These are phyloP conservation scores for Parasteatoda tepidariorum DNA, from an alignment of 1,140 invertebrate species.

Conservation along the genomic window DNA sequence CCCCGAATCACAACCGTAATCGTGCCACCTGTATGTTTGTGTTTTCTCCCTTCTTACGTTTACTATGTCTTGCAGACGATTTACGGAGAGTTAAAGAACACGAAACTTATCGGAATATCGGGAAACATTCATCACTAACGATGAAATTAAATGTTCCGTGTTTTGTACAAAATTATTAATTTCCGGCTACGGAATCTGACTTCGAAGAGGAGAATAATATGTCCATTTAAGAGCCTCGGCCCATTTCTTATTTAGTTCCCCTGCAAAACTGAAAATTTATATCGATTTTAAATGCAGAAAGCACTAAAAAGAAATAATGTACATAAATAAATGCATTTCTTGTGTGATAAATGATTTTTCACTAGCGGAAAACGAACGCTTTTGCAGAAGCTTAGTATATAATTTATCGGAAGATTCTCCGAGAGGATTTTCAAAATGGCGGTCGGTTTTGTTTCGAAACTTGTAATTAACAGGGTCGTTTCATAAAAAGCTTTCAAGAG, in stretches of 20 bases:
- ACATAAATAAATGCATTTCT: slow-evolving; percentile 48
- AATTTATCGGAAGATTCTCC: slow-evolving; percentile 12
- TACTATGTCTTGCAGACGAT: slow-evolving; percentile 34
- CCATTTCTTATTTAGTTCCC: slow-evolving; percentile 35
- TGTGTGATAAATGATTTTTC: slow-evolving; percentile 50
- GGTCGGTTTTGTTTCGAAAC: slow-evolving; percentile 41
- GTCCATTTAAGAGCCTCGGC: slow-evolving; percentile 35
- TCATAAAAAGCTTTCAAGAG: slow-evolving; percentile 52
- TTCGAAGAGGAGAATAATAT: slow-evolving; percentile 15
- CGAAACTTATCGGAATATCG: slow-evolving; percentile 56
- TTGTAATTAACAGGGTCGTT: slow-evolving; percentile 57
- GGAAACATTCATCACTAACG: slow-evolving; percentile 53
- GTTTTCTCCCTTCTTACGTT: not conserved
- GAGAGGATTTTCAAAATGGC: slow-evolving; percentile 39
- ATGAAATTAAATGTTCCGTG: slow-evolving; percentile 38
- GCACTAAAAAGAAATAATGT: slow-evolving; percentile 28
- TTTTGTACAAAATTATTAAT: slow-evolving; percentile 58
- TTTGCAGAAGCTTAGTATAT: not conserved
- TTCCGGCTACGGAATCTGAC: not conserved
- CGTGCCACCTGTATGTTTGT: slow-evolving; percentile 37
- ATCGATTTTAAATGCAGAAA: slow-evolving; percentile 49
- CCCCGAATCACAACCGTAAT: slow-evolving; percentile 37
- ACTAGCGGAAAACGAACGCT: slow-evolving; percentile 36
- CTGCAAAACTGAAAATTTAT: slow-evolving; percentile 37
- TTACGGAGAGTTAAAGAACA: slow-evolving; percentile 33